Conservation (phyloP, 2,888 invertebrate genomes). For the Agrochola circellaris region DNA sequence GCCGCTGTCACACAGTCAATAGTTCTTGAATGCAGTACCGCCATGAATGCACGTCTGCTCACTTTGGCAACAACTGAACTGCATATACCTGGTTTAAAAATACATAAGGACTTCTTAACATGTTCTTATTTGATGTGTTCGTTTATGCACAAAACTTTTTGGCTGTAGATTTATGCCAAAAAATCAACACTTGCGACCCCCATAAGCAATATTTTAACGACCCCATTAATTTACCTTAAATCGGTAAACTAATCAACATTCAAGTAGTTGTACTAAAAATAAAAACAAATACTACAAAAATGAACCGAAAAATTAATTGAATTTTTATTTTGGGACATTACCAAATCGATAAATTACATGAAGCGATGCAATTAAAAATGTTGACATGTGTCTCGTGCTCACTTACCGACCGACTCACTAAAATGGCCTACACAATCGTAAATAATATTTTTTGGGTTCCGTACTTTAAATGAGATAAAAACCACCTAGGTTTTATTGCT, state of each 20-base stretch:
- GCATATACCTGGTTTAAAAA: background rate
- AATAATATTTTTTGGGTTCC: slow-evolving; percentile 64
- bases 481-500: too few species aligned
- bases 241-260: slow-evolving; percentile 58
- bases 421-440: slow-evolving; percentile 70
- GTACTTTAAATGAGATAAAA: slow-evolving; percentile 1
- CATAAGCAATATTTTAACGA: slow-evolving; percentile 47
- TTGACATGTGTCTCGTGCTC: slow-evolving; percentile 74
- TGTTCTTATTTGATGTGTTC: background rate
- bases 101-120: background rate
- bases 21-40: slow-evolving; percentile 9
- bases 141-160: slow-evolving; percentile 21
- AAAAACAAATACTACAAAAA: slow-evolving; percentile 73
- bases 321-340: slow-evolving; percentile 75
- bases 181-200: slow-evolving; percentile 18
- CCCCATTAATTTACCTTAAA: slow-evolving; percentile 54
- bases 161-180: slow-evolving; percentile 33
- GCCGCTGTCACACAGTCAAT: background rate
- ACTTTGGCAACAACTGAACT: background rate
- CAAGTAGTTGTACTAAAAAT: slow-evolving; percentile 66
- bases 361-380: slow-evolving; percentile 74
- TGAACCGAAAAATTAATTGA: slow-evolving; percentile 74
- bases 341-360: slow-evolving; percentile 72
- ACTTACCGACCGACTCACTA: slow-evolving; percentile 62
- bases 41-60: too few species aligned